Evolutionary conservation across 2,888 invertebrate species (phyloP).

Genomic region (Ophion ventricosus): DNA sequence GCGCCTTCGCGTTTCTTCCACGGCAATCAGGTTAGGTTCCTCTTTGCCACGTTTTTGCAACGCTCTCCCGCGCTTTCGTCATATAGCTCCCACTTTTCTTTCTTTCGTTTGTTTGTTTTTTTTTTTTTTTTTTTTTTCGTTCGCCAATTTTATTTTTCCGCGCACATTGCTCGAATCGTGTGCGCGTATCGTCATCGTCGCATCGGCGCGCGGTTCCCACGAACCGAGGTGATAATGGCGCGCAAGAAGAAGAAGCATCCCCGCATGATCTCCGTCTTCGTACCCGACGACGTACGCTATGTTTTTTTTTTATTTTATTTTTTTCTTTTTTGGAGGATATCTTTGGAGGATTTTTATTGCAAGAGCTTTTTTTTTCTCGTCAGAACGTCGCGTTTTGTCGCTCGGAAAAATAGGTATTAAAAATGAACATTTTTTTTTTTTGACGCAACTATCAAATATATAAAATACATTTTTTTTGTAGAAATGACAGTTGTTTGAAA

Average conservation of each 20-base stretch:
- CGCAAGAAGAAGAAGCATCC: conserved; percentile 79
- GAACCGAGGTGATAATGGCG: conserved; percentile 74
- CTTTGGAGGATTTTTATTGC: background rate
- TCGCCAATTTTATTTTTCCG: conserved; percentile 5
- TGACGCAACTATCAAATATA: no score
- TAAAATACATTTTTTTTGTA: no score
- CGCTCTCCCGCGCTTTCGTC: background rate
- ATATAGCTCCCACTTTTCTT: background rate
- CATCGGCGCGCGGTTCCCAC: background rate
- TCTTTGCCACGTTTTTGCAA: background rate
- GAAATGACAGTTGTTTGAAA: no score
- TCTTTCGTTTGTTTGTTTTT: background rate
- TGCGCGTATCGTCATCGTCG: background rate
- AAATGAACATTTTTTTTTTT: no score
- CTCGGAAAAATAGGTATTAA: no score
- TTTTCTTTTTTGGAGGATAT: no score
- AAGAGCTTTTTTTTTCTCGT: background rate
- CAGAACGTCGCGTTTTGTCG: no score
- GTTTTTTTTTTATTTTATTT: conserved; percentile 39
- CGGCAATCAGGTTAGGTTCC: conserved; percentile 46
- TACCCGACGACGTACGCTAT: conserved; percentile 79
- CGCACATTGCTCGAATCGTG: conserved; percentile 18
- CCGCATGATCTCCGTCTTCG: conserved; percentile 80
- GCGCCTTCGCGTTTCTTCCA: conserved; percentile 45
- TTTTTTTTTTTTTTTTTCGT: conserved; percentile 6